Base-by-base conservation (phyloP, 2,113 vertebrate genomes). In the Plecotus auritus region DNA sequence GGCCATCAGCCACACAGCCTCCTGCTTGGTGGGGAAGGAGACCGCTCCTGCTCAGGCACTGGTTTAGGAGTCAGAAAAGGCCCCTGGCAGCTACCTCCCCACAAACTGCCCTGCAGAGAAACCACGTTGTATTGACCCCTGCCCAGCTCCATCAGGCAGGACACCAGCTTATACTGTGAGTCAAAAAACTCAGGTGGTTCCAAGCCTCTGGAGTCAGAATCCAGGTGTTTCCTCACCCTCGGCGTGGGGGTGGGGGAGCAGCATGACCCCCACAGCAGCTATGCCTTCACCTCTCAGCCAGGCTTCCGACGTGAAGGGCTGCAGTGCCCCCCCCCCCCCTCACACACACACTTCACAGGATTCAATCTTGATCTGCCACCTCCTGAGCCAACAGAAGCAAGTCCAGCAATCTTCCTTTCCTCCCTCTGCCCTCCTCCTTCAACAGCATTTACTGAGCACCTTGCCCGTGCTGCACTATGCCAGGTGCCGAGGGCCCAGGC, bases 141-240 rank as follows among this genome's bases (percentile, higher is more conserved):
- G 32, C 45, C 1, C 28, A 4, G 69, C 9, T 72, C 45, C 2
- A 0, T 0, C 16, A 23, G 37, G 70, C 26, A 10, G 14, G 37
- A 26, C 12, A 3, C 59, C 32, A 0, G 0, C 16, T 30, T 12
- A 4, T 7, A 1, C 26, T 28, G 66, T 12, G 1, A 47, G 37
- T 42, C 42, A 37, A 59, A 51, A 74, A 72, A 30, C 47, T 56
- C n/a, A 42, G 49, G 40, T 67, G 59, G 9, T 37, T 28, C 30
- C 45, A 22, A 18, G 30, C 11, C 35, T 11, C 56, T 11, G 6
- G 54, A 4, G 26, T 88, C 49, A 81, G 64, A 85, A 80, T 30
- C 56, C 16, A 42, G n/a, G 23, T 1, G 17, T 35, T 64, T 8
- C 7, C 17, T 64, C 16, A 1, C 7, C 47, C 74, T 45, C 14